Evolutionary conservation across 2,888 invertebrate species (phyloP).

Genomic region (Diaprepes abbreviatus): DNA sequence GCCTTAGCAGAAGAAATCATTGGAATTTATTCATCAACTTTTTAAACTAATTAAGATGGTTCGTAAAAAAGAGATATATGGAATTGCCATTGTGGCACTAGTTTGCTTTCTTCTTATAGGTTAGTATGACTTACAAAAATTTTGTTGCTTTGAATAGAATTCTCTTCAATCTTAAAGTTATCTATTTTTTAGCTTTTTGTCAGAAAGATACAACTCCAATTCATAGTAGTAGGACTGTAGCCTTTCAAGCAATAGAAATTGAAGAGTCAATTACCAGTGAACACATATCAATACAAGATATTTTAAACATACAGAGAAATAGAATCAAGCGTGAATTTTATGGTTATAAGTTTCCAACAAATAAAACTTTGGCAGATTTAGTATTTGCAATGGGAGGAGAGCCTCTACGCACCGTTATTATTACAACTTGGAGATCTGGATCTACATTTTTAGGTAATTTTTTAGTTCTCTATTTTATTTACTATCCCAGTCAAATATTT

Average conservation of each 20-base stretch:
- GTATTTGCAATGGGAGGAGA: conserved; percentile 78
- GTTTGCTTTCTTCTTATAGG: conserved; percentile 57
- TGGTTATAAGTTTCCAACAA: conserved; percentile 73
- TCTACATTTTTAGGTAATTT: conserved; percentile 83
- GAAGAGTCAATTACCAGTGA: conserved; percentile 33
- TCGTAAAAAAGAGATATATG: conserved; percentile 56
- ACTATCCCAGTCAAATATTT: too few species aligned
- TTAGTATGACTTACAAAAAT: conserved; percentile 41
- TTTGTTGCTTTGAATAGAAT: too few species aligned
- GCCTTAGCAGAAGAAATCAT: conserved; percentile 6
- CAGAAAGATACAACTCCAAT: conserved; percentile 34
- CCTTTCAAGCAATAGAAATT: conserved; percentile 42
- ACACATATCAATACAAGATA: conserved; percentile 69
- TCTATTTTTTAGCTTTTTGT: conserved; percentile 49
- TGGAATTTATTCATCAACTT: background rate
- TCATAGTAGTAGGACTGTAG: conserved; percentile 38
- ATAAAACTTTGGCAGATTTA: conserved; percentile 76
- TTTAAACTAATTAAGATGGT: conserved; percentile 50
- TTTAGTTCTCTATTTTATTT: too few species aligned
- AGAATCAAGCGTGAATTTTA: conserved; percentile 73
- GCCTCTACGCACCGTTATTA: conserved; percentile 82
- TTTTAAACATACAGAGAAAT: conserved; percentile 72
- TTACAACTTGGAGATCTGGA: conserved; percentile 93
- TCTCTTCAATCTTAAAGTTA: too few species aligned
- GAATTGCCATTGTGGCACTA: conserved; percentile 53